Conservation (phyloP, 1,140 invertebrate genomes). For the Trichoplusia ni region DNA sequence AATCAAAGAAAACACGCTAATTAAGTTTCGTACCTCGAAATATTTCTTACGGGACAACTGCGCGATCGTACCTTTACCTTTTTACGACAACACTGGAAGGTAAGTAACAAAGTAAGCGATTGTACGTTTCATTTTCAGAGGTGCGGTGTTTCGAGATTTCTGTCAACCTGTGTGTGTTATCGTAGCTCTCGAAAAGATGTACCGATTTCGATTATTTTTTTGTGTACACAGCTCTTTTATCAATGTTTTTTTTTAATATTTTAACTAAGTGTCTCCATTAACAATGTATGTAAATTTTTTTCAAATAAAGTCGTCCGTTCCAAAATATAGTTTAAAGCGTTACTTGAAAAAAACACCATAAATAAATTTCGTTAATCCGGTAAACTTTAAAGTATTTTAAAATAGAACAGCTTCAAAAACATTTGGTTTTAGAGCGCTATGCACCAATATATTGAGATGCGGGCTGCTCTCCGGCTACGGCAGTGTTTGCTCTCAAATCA, state of each 20-base stretch:
- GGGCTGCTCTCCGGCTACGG: slow-evolving; percentile 54
- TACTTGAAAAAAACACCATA: neutral
- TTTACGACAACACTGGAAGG: slow-evolving; percentile 32
- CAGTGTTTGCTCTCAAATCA: slow-evolving; percentile 77
- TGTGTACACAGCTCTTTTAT: too few relatives aligned
- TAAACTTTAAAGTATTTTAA: neutral
- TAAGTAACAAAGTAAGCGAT: neutral
- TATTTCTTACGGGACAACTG: slow-evolving; percentile 37
- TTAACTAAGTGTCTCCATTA: too few relatives aligned
- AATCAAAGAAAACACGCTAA: slow-evolving; percentile 80
- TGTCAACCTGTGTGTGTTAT: too few relatives aligned
- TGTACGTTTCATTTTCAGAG: too few relatives aligned
- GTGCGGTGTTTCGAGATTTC: too few relatives aligned
- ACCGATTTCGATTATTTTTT: neutral
- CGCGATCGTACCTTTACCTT: slow-evolving; percentile 28
- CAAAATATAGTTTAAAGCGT: too few relatives aligned
- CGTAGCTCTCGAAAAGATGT: too few relatives aligned
- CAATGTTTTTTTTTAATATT: too few relatives aligned
- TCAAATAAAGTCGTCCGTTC: too few relatives aligned
- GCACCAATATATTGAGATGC: slow-evolving; percentile 56
- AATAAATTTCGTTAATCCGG: neutral
- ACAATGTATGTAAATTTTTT: too few relatives aligned
- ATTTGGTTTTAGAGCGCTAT: slow-evolving; percentile 30
- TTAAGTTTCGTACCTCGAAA: slow-evolving; percentile 66
- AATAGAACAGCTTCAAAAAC: slow-evolving; percentile 5